A percentile compares a stretch with the other conserved stretches of the same genome.
These are phyloP conservation scores for Catostomus latipinnis DNA, from an alignment of 2,797 vertebrate genomes.

Conservation along the genomic window DNA sequence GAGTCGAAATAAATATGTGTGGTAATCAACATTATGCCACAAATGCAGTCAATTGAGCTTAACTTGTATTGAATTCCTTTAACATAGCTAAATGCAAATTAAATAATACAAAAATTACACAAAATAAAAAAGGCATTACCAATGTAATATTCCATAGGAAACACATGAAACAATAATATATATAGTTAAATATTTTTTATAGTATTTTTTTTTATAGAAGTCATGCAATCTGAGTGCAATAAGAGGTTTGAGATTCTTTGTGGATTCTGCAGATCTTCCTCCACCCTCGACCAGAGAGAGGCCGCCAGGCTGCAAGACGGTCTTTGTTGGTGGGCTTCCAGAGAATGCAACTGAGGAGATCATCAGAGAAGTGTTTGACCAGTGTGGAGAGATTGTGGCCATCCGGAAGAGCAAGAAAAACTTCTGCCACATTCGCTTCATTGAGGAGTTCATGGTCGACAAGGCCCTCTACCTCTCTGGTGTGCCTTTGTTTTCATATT, in stretches of 20 bases:
- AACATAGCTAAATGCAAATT: too few relatives aligned
- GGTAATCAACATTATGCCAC: too few relatives aligned
- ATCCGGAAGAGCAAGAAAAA: slow-evolving; percentile 93
- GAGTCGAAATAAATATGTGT: too few relatives aligned
- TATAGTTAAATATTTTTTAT: too few relatives aligned
- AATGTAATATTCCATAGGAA: too few relatives aligned
- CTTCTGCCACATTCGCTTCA: slow-evolving; percentile 90
- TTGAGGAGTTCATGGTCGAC: slow-evolving; percentile 91
- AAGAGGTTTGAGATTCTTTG: slow-evolving; percentile 11
- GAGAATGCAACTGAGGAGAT: slow-evolving; percentile 89
- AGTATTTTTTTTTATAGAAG: too few relatives aligned
- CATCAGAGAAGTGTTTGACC: slow-evolving; percentile 89
- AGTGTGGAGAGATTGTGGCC: slow-evolving; percentile 87
- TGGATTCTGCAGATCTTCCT: slow-evolving; percentile 80
- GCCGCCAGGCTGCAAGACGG: slow-evolving; percentile 88
- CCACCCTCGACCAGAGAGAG: slow-evolving; percentile 88
- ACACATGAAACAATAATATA: too few relatives aligned
- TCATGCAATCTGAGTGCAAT: background rate
- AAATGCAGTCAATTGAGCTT: too few relatives aligned
- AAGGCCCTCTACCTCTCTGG: slow-evolving; percentile 91
- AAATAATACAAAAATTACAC: too few relatives aligned
- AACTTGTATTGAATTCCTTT: too few relatives aligned
- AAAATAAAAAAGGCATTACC: too few relatives aligned
- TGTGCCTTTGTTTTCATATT: slow-evolving; percentile 60
- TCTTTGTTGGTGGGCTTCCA: slow-evolving; percentile 89